Conservation (phyloP, 2,888 invertebrate genomes). For the Oligia latruncula region DNA sequence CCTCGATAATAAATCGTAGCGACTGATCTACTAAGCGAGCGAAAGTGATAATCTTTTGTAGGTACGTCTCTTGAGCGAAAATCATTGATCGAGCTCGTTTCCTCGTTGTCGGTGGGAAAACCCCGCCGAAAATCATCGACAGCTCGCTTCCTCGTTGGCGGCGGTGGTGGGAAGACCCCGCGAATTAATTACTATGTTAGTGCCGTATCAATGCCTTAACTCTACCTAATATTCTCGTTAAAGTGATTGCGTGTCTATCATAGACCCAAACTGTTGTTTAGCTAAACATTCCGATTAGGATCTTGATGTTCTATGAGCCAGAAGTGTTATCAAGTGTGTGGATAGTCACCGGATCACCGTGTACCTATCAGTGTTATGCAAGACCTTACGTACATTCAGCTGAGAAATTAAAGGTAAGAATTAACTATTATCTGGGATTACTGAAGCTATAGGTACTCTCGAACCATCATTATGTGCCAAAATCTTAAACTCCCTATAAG, state of each 20-base stretch:
- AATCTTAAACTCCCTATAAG: neutral
- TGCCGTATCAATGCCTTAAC: neutral
- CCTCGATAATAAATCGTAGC: too few species aligned
- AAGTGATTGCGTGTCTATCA: neutral
- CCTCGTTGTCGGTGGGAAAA: neutral
- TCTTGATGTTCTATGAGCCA: neutral
- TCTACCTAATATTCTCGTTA: neutral
- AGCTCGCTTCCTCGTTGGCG: neutral
- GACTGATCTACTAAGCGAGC: too few species aligned
- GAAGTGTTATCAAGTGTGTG: neutral
- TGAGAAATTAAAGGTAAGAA: constrained; percentile 28
- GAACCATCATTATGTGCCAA: too few species aligned
- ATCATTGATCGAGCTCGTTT: neutral
- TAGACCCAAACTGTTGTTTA: neutral
- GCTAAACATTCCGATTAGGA: neutral
- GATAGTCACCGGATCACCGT: neutral
- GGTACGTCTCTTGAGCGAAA: neutral
- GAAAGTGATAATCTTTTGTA: too few species aligned
- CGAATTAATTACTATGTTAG: neutral
- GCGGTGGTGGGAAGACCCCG: neutral
- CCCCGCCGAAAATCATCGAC: neutral
- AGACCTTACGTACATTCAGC: neutral
- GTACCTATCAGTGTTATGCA: neutral
- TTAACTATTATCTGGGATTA: neutral
- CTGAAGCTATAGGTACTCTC: neutral